Evolutionary conservation across 2,113 vertebrate genomes (phyloP).

Genomic region (Oreotrochilus melanogaster): DNA sequence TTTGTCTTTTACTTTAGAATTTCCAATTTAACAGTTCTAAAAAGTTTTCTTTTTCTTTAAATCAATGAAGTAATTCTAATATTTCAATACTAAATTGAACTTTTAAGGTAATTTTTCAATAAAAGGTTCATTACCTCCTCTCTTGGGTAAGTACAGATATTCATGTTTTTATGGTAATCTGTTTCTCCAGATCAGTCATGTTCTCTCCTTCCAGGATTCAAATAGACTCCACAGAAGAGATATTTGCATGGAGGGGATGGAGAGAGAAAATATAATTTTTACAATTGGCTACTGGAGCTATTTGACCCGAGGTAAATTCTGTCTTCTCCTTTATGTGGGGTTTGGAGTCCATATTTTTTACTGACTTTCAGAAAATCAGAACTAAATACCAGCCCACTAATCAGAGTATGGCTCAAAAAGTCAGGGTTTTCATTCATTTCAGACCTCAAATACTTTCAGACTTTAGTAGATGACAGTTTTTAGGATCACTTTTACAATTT

Average conservation of each 20-base stretch:
- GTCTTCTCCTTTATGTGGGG: background rate
- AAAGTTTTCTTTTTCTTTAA: background rate
- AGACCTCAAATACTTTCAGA: background rate
- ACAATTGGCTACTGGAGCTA: background rate
- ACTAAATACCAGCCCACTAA: background rate
- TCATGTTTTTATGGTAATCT: background rate
- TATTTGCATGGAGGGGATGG: background rate
- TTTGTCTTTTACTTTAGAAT: background rate
- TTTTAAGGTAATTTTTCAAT: background rate
- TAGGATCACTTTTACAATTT: background rate
- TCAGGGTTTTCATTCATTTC: background rate
- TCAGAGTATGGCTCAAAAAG: background rate
- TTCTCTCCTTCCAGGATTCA: background rate
- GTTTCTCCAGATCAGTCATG: background rate
- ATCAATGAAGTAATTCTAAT: background rate
- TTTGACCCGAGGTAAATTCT: background rate
- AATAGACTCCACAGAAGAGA: background rate
- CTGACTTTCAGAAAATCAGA: background rate
- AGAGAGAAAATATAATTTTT: conserved; percentile 11
- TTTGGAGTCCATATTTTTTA: background rate
- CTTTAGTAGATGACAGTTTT: background rate
- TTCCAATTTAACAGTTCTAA: background rate
- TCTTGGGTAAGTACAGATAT: background rate
- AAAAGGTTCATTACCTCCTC: background rate
- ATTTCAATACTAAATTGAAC: background rate